These are phyloP conservation scores for Amia ocellicauda DNA, from an alignment of 2,113 vertebrate genomes.

Conservation along the genomic window DNA sequence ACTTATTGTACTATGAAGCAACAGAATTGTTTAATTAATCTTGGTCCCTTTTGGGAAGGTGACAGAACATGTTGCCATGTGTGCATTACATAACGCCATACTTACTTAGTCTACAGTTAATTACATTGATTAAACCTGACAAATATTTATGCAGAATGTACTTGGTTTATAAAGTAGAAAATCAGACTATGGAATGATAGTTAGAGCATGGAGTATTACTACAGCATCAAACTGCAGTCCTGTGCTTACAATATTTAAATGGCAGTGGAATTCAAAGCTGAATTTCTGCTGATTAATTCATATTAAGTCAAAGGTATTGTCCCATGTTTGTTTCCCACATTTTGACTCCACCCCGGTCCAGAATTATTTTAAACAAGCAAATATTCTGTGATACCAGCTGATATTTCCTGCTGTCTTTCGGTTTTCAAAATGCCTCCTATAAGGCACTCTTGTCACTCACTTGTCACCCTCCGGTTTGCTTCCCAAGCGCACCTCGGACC, in stretches of 20 bases:
- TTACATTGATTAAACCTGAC: constrained; percentile 15
- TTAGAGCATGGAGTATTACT: background rate
- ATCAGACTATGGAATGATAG: background rate
- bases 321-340: background rate
- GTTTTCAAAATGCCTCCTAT: too few species aligned
- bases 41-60: constrained; percentile 17
- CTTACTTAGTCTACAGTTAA: constrained; percentile 3
- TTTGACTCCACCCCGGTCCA: too few species aligned
- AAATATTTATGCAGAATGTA: constrained; percentile 5
- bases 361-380: too few species aligned
- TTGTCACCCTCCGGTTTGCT: too few species aligned
- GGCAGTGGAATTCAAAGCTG: background rate
- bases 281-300: background rate
- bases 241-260: background rate
- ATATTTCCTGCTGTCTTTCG: background rate
- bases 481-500: too few species aligned
- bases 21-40: constrained; percentile 14
- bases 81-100: background rate
- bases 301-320: background rate
- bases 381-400: background rate
- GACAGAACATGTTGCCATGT: constrained; percentile 12
- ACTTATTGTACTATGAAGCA: constrained; percentile 2
- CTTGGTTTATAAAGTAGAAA: background rate
- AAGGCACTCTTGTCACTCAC: too few species aligned
- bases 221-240: background rate